These are phyloP conservation scores for Notamacropus eugenii DNA, from an alignment of 2,797 vertebrate species.

Conservation along the genomic window DNA sequence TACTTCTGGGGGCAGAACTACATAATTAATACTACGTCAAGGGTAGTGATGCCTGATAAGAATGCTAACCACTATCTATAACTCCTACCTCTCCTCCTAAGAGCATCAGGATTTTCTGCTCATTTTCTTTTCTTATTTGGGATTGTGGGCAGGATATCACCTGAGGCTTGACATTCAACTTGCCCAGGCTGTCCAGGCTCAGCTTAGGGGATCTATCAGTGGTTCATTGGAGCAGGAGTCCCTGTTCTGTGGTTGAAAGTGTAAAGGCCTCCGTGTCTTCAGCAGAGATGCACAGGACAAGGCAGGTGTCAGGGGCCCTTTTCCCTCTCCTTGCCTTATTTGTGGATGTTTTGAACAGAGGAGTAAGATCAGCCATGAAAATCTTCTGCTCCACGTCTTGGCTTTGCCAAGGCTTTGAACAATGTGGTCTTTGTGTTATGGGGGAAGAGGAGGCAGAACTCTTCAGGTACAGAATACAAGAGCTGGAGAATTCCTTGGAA, in stretches of 20 bases:
- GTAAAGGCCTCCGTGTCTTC: neutral
- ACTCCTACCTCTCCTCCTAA: neutral
- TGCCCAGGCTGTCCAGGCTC: neutral
- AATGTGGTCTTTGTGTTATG: neutral
- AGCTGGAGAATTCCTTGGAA: neutral
- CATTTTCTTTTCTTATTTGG: neutral
- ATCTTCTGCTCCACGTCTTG: neutral
- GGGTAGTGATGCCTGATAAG: neutral
- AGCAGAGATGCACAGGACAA: neutral
- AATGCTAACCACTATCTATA: neutral
- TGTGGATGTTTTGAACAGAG: neutral
- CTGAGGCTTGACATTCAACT: neutral
- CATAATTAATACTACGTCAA: neutral
- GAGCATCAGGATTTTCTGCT: neutral
- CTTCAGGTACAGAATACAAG: neutral
- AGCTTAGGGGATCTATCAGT: neutral
- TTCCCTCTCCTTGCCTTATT: neutral
- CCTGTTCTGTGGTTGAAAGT: neutral
- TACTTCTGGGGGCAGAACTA: neutral
- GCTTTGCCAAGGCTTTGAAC: neutral
- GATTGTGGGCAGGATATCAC: neutral
- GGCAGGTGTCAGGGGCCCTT: neutral
- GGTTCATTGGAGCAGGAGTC: neutral
- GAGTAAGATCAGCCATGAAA: neutral
- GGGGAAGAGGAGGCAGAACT: neutral